Percentiles rank a stretch among this genome's conserved stretches.
phyloP scores from a whole-genome alignment of 2,797 vertebrate genomes.

The Chloroceryle inda region DNA sequence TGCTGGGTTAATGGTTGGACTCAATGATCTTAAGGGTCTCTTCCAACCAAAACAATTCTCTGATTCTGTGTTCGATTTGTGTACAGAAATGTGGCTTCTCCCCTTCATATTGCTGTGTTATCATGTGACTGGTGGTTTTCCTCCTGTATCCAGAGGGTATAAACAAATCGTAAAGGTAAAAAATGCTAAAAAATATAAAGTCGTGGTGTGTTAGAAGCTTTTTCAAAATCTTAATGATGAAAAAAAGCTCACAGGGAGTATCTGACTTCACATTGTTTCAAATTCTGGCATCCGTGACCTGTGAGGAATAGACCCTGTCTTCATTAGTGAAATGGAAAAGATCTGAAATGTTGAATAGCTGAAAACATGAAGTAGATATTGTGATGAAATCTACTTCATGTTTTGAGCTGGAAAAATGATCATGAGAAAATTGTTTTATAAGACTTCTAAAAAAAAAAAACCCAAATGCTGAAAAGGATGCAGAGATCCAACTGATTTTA shows the following conservation, averaged over 20 bases:
- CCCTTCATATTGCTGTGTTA: neutral
- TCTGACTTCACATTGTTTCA: no score
- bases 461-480: no score
- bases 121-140: neutral
- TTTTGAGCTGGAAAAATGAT: no score
- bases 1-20: no score
- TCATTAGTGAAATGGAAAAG: neutral
- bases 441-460: no score
- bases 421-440: no score
- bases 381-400: no score
- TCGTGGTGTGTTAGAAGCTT: neutral
- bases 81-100: neutral
- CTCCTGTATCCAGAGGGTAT: neutral
- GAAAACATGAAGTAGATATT: neutral
- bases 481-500: no score
- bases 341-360: neutral
- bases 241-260: neutral
- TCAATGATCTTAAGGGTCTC: no score
- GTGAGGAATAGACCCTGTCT: neutral
- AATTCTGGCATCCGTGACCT: neutral
- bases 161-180: neutral
- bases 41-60: no score
- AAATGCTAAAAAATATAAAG: neutral
- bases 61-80: neutral
- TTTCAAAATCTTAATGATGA: neutral